Percentiles rank a stretch among this genome's conserved stretches.
Conservation (phyloP, 2,888 invertebrate species). For the Drosophila histrio region DNA sequence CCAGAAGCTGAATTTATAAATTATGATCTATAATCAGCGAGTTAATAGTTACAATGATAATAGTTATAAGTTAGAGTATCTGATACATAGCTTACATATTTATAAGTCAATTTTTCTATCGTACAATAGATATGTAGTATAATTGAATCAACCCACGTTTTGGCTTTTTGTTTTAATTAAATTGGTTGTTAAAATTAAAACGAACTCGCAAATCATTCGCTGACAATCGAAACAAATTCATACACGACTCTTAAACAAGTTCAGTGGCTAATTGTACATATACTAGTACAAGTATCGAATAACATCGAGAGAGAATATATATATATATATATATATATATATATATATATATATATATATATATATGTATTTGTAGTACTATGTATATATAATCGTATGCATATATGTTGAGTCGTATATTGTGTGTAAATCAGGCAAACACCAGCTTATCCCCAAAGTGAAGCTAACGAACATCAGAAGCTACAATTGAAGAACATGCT, state of each 20-base stretch:
- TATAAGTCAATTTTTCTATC: not conserved
- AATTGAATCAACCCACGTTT: conserved; percentile 15
- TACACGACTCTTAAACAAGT: conserved; percentile 31
- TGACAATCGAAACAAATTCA: conserved; percentile 40
- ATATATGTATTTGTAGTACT: not conserved
- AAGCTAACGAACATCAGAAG: conserved; percentile 21
- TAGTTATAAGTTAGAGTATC: too few species aligned
- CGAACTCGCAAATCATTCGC: conserved; percentile 55
- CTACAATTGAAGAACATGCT: conserved; percentile 2
- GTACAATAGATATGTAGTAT: not conserved
- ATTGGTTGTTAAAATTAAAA: conserved; percentile 14
- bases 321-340: conserved; percentile 7
- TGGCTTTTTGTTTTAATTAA: conserved; percentile 3
- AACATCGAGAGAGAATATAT: not conserved
- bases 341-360: too few species aligned
- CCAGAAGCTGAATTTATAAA: too few species aligned
- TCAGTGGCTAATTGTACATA: conserved; percentile 8
- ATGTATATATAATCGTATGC: conserved; percentile 5
- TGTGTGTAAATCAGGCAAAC: conserved; percentile 47
- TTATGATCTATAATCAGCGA: too few species aligned
- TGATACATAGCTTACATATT: not conserved
- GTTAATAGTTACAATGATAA: too few species aligned
- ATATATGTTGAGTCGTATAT: conserved; percentile 16
- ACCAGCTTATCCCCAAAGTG: conserved; percentile 16
- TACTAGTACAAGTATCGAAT: not conserved